Conservation (phyloP, 2,888 invertebrate species). For the Drosophila yooni region DNA sequence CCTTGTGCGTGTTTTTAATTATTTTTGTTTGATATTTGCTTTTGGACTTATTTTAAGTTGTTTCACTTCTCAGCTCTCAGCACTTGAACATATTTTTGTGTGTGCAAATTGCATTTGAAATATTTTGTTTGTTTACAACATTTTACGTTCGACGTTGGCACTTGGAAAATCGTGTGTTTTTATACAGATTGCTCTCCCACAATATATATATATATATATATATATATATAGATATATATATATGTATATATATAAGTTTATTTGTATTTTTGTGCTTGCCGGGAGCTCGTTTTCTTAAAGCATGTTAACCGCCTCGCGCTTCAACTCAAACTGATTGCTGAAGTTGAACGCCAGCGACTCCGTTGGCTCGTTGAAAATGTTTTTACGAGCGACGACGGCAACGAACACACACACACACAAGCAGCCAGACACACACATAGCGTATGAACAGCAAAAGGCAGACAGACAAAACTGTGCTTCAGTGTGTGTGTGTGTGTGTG, state of each 20-base stretch:
- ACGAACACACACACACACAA: slow-evolving; percentile 40
- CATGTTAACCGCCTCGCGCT: slow-evolving; percentile 85
- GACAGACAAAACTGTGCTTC: slow-evolving; percentile 57
- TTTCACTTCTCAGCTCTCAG: slow-evolving; percentile 15
- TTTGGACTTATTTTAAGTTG: slow-evolving; percentile 19
- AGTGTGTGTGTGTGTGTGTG: slow-evolving; percentile 10
- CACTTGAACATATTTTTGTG: slow-evolving; percentile 36
- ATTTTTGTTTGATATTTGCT: slow-evolving; percentile 10
- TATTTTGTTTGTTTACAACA: slow-evolving; percentile 14
- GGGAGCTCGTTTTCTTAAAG: slow-evolving; percentile 82
- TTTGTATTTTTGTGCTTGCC: slow-evolving; percentile 28
- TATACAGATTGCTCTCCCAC: slow-evolving; percentile 21
- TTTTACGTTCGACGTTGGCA: slow-evolving; percentile 43
- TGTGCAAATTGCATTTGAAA: slow-evolving; percentile 8
- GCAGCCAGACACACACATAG: slow-evolving; percentile 21
- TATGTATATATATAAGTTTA: neutral
- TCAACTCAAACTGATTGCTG: slow-evolving; percentile 85
- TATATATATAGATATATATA: neutral
- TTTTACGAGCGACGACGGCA: slow-evolving; percentile 69
- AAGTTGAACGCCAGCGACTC: slow-evolving; percentile 81
- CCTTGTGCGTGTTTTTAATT: slow-evolving; percentile 41
- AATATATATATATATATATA: neutral
- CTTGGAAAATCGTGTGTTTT: slow-evolving; percentile 31
- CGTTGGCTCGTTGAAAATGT: slow-evolving; percentile 83
- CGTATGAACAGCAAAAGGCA: slow-evolving; percentile 42